Evolutionary conservation across 2,888 invertebrate species (phyloP).

Genomic region (Cybosia mesomella): DNA sequence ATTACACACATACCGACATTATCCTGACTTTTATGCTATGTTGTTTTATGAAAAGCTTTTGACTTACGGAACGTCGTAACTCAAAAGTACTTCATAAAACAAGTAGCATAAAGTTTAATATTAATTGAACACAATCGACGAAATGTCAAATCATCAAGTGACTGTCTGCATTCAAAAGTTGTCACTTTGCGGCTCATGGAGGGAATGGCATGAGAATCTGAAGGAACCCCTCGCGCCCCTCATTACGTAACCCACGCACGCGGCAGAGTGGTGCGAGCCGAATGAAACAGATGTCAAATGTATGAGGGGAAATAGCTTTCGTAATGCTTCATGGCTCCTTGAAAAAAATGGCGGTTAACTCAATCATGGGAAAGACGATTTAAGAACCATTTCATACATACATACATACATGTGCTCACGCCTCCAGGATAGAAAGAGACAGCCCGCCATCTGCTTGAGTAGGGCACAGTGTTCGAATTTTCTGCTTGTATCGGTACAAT

Average conservation of each 20-base stretch:
- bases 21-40: no score
- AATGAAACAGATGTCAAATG: conserved; percentile 2
- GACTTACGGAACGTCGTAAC: no score
- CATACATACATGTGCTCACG: no score
- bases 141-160: not conserved
- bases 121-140: not conserved
- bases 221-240: not conserved
- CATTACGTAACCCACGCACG: not conserved
- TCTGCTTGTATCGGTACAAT: no score
- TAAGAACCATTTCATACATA: not conserved
- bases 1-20: no score
- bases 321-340: not conserved
- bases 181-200: not conserved
- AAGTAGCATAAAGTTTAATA: not conserved
- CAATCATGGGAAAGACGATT: not conserved
- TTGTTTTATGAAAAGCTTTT: no score
- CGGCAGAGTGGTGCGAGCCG: not conserved
- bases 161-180: not conserved
- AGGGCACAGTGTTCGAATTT: no score
- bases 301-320: not conserved
- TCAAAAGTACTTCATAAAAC: not conserved
- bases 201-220: not conserved
- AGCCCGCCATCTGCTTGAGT: not conserved
- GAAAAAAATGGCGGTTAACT: not conserved
- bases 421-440: not conserved